These are phyloP conservation scores for Dyspetes luteomarginatus DNA, from an alignment of 2,888 invertebrate genomes.

Conservation along the genomic window DNA sequence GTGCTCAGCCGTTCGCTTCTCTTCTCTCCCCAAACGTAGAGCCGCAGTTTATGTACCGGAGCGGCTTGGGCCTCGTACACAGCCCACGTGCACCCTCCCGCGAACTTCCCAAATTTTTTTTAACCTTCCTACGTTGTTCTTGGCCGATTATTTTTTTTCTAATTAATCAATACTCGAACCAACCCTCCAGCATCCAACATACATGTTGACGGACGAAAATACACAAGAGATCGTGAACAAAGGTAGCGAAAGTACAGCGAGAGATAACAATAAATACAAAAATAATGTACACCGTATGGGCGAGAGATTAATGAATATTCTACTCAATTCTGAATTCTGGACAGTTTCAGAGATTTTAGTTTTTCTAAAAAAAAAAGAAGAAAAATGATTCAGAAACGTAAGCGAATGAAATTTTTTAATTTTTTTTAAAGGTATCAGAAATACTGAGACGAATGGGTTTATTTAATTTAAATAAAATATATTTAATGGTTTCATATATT, in stretches of 20 bases:
- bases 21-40: conserved; percentile 55
- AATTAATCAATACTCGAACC: conserved; percentile 73
- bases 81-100: conserved; percentile 26
- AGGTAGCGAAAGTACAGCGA: too few relatives aligned
- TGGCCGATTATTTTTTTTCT: conserved; percentile 65
- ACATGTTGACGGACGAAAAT: conserved; percentile 15
- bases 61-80: conserved; percentile 51
- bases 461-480: too few relatives aligned
- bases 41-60: conserved; percentile 28
- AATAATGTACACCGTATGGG: neutral
- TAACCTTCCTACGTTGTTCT: conserved; percentile 54
- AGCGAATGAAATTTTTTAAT: too few relatives aligned
- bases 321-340: too few relatives aligned
- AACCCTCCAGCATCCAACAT: conserved; percentile 16
- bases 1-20: conserved; percentile 56
- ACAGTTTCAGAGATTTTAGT: too few relatives aligned
- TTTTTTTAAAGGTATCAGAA: too few relatives aligned
- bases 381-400: too few relatives aligned
- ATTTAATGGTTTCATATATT: too few relatives aligned
- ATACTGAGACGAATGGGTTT: too few relatives aligned
- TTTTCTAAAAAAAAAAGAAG: too few relatives aligned
- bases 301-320: neutral
- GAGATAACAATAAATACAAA: neutral
- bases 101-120: conserved; percentile 63
- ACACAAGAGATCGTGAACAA: conserved; percentile 9